phyloP scores from a whole-genome alignment of 2,113 vertebrate genomes.

The Carassius auratus region DNA sequence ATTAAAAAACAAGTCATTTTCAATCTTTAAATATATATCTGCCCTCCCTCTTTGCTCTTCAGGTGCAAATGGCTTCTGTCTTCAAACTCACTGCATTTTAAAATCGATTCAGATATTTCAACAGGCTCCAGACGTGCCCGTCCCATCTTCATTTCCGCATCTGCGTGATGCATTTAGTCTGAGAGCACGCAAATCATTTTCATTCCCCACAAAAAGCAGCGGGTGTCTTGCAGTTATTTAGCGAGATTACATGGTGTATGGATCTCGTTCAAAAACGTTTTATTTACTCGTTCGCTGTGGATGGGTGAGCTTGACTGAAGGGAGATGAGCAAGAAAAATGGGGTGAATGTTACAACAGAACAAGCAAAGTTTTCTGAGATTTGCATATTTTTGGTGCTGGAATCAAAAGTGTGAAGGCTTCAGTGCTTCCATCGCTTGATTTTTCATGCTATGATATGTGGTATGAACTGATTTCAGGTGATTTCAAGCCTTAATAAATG shows the following conservation, averaged over 20 bases:
- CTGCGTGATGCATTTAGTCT: conserved; percentile 61
- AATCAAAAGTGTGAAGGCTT: neutral
- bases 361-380: conserved; percentile 49
- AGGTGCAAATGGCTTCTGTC: conserved; percentile 22
- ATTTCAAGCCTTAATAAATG: neutral
- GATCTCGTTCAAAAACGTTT: conserved; percentile 67
- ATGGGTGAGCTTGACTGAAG: conserved; percentile 65
- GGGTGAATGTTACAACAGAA: neutral
- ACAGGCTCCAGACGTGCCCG: conserved; percentile 18
- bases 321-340: conserved; percentile 52
- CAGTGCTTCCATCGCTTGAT: neutral
- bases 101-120: conserved; percentile 36
- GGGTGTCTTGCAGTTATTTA: conserved; percentile 68
- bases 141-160: conserved; percentile 52
- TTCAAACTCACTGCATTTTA: conserved; percentile 31
- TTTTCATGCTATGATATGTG: conserved; percentile 11
- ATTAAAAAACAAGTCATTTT: conserved; percentile 22
- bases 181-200: conserved; percentile 60
- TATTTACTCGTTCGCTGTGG: conserved; percentile 64
- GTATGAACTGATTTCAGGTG: neutral
- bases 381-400: conserved; percentile 12
- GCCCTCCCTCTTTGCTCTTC: neutral
- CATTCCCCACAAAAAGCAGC: conserved; percentile 59
- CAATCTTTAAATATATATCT: conserved; percentile 25
- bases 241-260: conserved; percentile 70